These are phyloP conservation scores for Syrmaticus mikado DNA, from an alignment of 2,113 vertebrate species.

Conservation along the genomic window DNA sequence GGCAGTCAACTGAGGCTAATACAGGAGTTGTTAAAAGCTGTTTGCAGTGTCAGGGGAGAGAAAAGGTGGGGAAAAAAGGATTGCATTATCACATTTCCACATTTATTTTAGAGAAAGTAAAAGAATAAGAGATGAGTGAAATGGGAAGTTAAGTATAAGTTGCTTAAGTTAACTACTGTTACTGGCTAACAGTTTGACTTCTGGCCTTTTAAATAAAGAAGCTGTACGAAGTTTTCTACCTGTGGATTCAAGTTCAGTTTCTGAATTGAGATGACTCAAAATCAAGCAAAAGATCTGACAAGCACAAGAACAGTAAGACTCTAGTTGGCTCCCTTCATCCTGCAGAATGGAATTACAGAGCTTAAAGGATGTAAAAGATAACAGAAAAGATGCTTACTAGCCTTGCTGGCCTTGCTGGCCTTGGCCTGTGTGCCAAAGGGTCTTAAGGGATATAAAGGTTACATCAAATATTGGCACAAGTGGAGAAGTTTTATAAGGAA, in stretches of 20 bases:
- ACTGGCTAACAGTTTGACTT: background rate
- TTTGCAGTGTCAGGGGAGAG: slow-evolving; percentile 8
- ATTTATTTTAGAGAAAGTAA: slow-evolving; percentile 1
- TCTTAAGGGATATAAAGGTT: background rate
- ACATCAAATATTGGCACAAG: background rate
- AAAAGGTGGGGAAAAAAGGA: slow-evolving; percentile 37
- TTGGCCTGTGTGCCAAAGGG: background rate
- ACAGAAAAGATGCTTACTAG: background rate
- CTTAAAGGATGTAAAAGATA: background rate
- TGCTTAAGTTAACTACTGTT: background rate
- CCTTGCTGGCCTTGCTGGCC: background rate
- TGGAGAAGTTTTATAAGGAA: background rate
- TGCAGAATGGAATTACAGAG: background rate
- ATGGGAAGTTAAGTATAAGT: background rate
- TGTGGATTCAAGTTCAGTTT: background rate
- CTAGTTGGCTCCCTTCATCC: background rate
- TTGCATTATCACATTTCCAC: background rate
- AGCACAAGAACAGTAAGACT: background rate
- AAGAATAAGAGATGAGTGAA: background rate
- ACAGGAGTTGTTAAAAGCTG: slow-evolving; percentile 52
- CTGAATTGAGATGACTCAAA: background rate
- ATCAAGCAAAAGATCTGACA: background rate
- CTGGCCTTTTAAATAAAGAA: background rate
- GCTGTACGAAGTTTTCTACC: background rate
- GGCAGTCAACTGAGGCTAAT: background rate